A percentile compares a stretch with the other conserved stretches of the same genome.
phyloP scores from a whole-genome alignment of 2,113 vertebrate genomes.

The Thoracochromis brauschi region DNA sequence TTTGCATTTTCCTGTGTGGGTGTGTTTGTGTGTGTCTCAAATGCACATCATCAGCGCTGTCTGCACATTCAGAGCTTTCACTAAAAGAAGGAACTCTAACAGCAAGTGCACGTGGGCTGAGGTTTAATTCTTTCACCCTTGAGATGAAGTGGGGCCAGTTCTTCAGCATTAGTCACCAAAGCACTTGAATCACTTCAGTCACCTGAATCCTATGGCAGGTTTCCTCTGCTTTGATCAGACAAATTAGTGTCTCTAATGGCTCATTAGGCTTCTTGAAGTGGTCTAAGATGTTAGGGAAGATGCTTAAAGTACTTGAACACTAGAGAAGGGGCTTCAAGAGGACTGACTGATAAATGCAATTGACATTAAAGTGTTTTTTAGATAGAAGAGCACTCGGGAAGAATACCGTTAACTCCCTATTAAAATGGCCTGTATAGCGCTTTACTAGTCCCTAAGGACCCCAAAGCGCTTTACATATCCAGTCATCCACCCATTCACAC shows the following conservation, averaged over 20 bases:
- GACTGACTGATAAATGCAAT: not conserved
- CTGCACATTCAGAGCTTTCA: not conserved
- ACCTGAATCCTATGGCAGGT: not conserved
- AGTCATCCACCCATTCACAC: no score
- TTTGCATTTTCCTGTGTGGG: not conserved
- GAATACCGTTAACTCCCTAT: not conserved
- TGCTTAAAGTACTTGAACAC: not conserved
- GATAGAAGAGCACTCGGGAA: not conserved
- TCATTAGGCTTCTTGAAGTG: slow-evolving; percentile 1
- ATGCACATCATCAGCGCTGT: not conserved
- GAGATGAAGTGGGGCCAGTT: not conserved
- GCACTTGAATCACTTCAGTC: not conserved
- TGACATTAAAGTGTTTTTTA: not conserved
- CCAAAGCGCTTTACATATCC: not conserved
- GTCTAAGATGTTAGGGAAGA: not conserved
- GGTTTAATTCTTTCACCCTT: not conserved
- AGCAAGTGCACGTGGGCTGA: not conserved
- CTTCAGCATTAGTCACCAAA: not conserved
- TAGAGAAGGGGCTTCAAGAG: not conserved
- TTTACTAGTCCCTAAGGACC: not conserved
- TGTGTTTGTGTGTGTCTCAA: not conserved
- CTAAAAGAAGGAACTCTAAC: not conserved
- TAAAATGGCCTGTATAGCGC: not conserved
- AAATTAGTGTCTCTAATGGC: slow-evolving; percentile 11
- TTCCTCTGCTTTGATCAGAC: not conserved